Evolutionary conservation across 2,888 invertebrate genomes (phyloP).

Genomic region (Rhopalosiphum nymphaeae): DNA sequence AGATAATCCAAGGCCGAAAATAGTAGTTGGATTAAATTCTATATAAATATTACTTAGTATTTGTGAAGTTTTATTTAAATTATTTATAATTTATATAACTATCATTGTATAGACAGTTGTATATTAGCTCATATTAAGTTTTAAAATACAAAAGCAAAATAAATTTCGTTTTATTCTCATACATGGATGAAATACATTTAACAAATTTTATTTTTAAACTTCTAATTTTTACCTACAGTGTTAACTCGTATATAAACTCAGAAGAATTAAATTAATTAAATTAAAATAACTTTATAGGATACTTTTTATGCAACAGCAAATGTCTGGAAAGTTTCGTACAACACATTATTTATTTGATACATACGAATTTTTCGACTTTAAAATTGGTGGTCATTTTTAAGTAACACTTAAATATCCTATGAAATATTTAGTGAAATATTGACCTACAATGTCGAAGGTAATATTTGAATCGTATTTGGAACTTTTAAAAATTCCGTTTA

Average conservation of each 20-base stretch:
- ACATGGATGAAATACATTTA: neutral
- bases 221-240: neutral
- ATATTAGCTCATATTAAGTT: neutral
- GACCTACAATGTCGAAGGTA: neutral
- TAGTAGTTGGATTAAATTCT: neutral
- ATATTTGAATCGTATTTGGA: neutral
- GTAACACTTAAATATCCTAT: neutral
- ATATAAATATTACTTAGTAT: neutral
- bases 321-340: neutral
- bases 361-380: neutral
- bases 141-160: neutral
- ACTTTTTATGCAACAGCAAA: neutral
- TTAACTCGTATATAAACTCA: neutral
- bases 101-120: neutral
- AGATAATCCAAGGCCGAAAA: neutral
- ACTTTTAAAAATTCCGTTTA: neutral
- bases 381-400: neutral
- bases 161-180: neutral
- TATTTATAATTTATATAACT: neutral
- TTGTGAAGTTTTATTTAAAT: neutral
- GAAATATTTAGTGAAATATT: conserved; percentile 22
- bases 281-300: neutral
- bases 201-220: neutral
- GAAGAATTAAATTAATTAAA: neutral
- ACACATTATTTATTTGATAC: neutral